Base-by-base conservation (phyloP, 2,113 vertebrate genomes). In the Rhynchopsitta pachyrhyncha region DNA sequence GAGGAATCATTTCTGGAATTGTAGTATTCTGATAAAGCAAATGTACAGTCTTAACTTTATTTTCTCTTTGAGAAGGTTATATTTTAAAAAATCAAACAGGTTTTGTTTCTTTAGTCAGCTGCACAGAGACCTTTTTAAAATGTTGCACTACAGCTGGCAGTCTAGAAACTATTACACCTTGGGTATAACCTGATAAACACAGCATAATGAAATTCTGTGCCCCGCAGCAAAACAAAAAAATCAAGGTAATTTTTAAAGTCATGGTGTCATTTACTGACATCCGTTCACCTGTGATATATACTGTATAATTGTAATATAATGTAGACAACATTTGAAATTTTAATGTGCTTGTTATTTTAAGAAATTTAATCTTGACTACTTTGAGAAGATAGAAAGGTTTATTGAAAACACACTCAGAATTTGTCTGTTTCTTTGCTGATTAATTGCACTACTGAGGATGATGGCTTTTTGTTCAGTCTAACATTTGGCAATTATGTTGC, bases 381-480 rank as follows among this genome's bases (percentile, higher is more conserved):
- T 91, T 78, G 77, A 87, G 41, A 73, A 46, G 84, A 27, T 41
- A 52, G 68, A 33, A 94, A 71, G 16, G 20, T 37, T 92, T 88
- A 42, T 60, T 95, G 82, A 71, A 73, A 88, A 78, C 41, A 37
- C 62, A 41, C 31, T 52, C 2, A 11, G 67, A 83, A 88, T 69
- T 92, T 91, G 25, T 91, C 84, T 96, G 18, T 94, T 92, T 92
- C 49, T 74, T 82, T 91, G 66, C 81, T 94, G 80, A 91, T 94
- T 88, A 91, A 88, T 96, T 94, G 67, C 77, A 63, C 53, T 79
- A 39, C 81, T 83, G 60, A 83, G 73, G 94, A 94, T 79, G 63
- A 80, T 96, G 46, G 42, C 37, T 93, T 97, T 95, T 96, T 96
- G 82, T 95, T 96, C 97, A 60, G 92, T 69, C 57, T 96, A 90